These are phyloP conservation scores for Sphinx pinastri DNA, from an alignment of 2,888 invertebrate genomes.

Conservation along the genomic window DNA sequence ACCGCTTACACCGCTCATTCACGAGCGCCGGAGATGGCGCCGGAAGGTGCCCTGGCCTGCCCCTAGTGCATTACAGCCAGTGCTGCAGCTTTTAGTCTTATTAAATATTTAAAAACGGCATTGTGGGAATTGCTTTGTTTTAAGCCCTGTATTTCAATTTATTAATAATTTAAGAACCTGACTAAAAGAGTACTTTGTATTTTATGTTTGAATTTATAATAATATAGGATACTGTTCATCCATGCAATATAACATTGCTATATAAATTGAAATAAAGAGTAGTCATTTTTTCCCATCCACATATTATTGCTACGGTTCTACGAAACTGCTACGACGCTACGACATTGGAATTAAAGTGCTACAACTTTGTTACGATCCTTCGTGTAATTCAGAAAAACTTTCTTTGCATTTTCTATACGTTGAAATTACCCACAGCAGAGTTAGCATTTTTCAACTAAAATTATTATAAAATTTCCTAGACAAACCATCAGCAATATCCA, in stretches of 20 bases:
- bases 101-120: neutral
- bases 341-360: neutral
- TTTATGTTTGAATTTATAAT: neutral
- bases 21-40: neutral
- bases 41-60: neutral
- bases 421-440: no score
- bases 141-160: neutral
- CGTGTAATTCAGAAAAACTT: no score
- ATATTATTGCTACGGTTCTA: neutral
- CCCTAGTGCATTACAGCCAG: conserved; percentile 13
- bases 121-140: neutral
- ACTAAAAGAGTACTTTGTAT: neutral
- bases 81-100: neutral
- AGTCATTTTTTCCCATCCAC: no score
- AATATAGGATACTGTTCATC: no score
- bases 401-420: no score
- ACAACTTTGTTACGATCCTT: no score
- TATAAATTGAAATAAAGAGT: no score
- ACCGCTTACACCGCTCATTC: conserved; percentile 11
- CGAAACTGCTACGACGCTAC: neutral
- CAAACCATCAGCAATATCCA: no score
- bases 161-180: neutral
- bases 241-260: no score
- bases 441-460: no score
- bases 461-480: no score